phyloP scores from a whole-genome alignment of 2,113 vertebrate genomes.

The Bubo bubo region DNA sequence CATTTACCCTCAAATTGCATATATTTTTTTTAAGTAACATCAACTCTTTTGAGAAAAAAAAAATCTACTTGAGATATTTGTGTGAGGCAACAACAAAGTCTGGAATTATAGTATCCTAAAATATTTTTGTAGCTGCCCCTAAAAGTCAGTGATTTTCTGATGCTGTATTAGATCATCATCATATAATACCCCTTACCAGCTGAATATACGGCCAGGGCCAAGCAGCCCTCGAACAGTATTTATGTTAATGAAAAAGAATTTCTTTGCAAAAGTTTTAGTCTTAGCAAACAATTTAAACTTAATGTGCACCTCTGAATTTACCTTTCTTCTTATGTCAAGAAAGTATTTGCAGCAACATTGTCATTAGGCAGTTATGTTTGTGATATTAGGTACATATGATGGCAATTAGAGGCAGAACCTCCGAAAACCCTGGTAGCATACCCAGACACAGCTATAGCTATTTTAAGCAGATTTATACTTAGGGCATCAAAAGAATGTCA shows the following conservation, averaged over 20 bases:
- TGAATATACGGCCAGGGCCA: background rate
- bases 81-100: background rate
- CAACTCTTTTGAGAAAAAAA: background rate
- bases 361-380: slow-evolving; percentile 61
- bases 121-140: background rate
- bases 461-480: slow-evolving; percentile 82
- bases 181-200: background rate
- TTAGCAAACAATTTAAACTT: slow-evolving; percentile 46
- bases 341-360: slow-evolving; percentile 62
- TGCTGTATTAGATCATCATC: background rate
- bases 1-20: background rate
- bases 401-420: slow-evolving; percentile 78
- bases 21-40: background rate
- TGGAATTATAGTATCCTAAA: background rate
- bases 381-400: slow-evolving; percentile 80
- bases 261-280: slow-evolving; percentile 37
- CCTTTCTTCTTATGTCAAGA: slow-evolving; percentile 63
- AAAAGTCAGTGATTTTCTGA: background rate
- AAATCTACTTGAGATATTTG: background rate
- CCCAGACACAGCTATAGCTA: slow-evolving; percentile 67
- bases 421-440: slow-evolving; percentile 64
- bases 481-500: slow-evolving; percentile 79
- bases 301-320: slow-evolving; percentile 40
- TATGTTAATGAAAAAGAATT: slow-evolving; percentile 53
- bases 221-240: background rate